Evolutionary conservation across 2,797 vertebrate genomes (phyloP).

Genomic region (Lateolabrax maculatus): DNA sequence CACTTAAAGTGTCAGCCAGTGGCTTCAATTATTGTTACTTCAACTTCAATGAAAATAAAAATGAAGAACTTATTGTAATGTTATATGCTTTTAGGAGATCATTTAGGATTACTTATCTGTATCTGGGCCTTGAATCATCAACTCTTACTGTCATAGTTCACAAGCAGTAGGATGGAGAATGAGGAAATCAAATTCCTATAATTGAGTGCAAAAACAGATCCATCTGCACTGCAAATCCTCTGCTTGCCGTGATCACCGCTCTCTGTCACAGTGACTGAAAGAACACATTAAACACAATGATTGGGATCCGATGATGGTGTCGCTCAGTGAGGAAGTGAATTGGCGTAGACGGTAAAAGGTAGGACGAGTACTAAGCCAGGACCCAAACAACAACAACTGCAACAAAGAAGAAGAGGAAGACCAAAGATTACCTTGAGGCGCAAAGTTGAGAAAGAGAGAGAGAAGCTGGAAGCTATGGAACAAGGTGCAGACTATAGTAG

Average conservation of each 20-base stretch:
- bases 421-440: no score
- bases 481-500: no score
- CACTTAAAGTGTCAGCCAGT: conserved; percentile 16
- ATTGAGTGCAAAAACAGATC: conserved; percentile 11
- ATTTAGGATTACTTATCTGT: conserved; percentile 4
- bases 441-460: no score
- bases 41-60: conserved; percentile 18
- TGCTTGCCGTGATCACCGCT: background rate
- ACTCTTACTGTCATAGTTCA: background rate
- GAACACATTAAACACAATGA: background rate
- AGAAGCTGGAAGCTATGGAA: no score
- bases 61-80: conserved; percentile 13
- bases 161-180: background rate
- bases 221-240: background rate
- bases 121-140: conserved; percentile 21
- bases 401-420: no score
- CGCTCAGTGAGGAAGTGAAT: no score
- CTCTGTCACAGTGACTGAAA: conserved; percentile 1
- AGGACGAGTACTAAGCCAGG: no score
- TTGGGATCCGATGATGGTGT: no score
- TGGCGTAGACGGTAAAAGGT: no score
- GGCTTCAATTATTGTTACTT: conserved; percentile 28
- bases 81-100: conserved; percentile 6
- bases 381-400: no score
- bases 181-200: conserved; percentile 4